Evolutionary conservation across 2,888 invertebrate species (phyloP).

Genomic region (Pecten maximus): DNA sequence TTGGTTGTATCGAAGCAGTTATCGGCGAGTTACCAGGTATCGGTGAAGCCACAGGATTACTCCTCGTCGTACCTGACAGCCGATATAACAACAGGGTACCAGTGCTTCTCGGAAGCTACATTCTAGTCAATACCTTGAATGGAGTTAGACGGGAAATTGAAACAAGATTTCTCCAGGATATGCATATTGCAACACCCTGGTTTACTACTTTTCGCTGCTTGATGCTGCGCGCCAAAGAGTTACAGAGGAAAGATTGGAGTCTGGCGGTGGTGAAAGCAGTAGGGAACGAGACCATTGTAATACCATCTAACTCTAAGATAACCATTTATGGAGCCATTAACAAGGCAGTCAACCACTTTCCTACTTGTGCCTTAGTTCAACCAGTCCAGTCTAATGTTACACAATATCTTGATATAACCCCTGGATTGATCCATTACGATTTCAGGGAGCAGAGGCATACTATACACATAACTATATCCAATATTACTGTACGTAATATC

Average conservation of each 20-base stretch:
- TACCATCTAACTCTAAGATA: slow-evolving; percentile 39
- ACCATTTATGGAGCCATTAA: background rate
- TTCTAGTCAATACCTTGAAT: background rate
- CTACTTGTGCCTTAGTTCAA: background rate
- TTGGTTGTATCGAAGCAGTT: background rate
- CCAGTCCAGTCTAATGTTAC: background rate
- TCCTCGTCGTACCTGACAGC: slow-evolving; percentile 40
- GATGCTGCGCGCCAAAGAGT: background rate
- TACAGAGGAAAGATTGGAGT: background rate
- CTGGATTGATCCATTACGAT: background rate
- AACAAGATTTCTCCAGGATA: slow-evolving; percentile 18
- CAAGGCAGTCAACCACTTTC: background rate
- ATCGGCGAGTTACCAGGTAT: no score
- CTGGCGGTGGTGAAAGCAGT: slow-evolving; percentile 22
- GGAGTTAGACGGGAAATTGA: background rate
- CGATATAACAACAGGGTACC: slow-evolving; percentile 36
- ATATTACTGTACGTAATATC: no score
- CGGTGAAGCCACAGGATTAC: background rate
- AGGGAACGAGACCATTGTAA: slow-evolving; percentile 35
- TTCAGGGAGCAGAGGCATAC: no score
- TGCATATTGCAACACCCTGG: slow-evolving; percentile 31
- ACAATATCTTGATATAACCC: background rate
- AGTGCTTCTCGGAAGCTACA: slow-evolving; percentile 39
- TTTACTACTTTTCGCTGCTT: slow-evolving; percentile 35
- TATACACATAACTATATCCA: no score